Conservation (phyloP, 1,140 invertebrate genomes). For the Cydia pomonella region DNA sequence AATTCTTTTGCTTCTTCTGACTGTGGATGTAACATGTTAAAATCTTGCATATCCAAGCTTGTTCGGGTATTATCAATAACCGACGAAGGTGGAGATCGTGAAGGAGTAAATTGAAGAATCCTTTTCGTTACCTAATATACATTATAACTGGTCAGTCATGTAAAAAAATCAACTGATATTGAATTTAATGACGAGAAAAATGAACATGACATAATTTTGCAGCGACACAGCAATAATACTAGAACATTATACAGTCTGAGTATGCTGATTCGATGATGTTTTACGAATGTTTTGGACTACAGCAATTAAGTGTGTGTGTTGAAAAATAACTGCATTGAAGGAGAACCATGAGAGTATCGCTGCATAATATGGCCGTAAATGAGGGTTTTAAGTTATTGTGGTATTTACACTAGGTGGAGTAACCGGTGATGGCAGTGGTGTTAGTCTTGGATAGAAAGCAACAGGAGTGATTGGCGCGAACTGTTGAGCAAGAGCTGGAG, state of each 20-base stretch:
- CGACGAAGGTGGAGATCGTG: neutral
- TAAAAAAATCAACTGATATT: neutral
- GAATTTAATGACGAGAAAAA: neutral
- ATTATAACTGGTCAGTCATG: neutral
- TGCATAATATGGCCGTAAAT: neutral
- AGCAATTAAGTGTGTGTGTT: too few relatives aligned
- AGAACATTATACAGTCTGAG: too few relatives aligned
- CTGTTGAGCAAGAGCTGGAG: constrained; percentile 50
- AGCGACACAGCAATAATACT: too few relatives aligned
- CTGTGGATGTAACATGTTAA: neutral
- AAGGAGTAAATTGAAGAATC: neutral
- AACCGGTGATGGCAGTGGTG: constrained; percentile 49
- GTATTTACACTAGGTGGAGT: constrained; percentile 2
- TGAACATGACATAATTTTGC: neutral
- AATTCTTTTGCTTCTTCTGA: neutral
- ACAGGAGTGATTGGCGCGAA: constrained; percentile 63
- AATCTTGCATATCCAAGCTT: neutral
- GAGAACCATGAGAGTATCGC: too few relatives aligned
- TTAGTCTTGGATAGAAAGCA: constrained; percentile 48
- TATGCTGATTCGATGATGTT: too few relatives aligned
- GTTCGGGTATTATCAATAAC: neutral
- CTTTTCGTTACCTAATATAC: neutral
- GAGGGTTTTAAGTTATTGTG: neutral
- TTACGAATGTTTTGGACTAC: too few relatives aligned
- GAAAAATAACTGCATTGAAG: too few relatives aligned